Conservation (phyloP, 2,797 vertebrate species). For the Masticophis lateralis region DNA sequence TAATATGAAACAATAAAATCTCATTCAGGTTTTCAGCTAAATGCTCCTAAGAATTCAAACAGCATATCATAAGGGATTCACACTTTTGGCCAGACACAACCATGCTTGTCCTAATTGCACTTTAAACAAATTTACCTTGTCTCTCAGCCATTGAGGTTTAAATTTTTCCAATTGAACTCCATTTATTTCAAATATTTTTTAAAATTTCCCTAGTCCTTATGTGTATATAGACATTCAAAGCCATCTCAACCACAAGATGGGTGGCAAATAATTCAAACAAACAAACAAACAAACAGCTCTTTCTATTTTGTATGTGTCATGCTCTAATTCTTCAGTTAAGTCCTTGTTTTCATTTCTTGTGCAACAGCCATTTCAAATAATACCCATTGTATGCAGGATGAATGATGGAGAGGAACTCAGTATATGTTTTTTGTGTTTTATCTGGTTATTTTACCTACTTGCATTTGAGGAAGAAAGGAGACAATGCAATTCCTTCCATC, state of each 20-base stretch:
- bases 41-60: neutral
- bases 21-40: neutral
- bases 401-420: neutral
- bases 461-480: neutral
- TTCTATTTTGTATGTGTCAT: neutral
- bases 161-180: neutral
- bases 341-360: neutral
- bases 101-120: neutral
- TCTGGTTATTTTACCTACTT: neutral
- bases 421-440: neutral
- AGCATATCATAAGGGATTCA: neutral
- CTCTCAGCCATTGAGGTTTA: neutral
- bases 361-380: neutral
- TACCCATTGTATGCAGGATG: neutral
- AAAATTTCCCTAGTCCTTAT: neutral
- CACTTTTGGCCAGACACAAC: neutral
- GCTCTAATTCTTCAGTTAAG: neutral
- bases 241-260: neutral
- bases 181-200: neutral
- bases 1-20: constrained; percentile 36
- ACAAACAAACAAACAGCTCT: neutral
- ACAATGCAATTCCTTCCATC: neutral
- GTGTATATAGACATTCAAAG: neutral
- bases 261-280: neutral
- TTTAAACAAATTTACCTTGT: neutral